Evolutionary conservation across 2,888 invertebrate genomes (phyloP).

Genomic region (Drosophila buzzatii): DNA sequence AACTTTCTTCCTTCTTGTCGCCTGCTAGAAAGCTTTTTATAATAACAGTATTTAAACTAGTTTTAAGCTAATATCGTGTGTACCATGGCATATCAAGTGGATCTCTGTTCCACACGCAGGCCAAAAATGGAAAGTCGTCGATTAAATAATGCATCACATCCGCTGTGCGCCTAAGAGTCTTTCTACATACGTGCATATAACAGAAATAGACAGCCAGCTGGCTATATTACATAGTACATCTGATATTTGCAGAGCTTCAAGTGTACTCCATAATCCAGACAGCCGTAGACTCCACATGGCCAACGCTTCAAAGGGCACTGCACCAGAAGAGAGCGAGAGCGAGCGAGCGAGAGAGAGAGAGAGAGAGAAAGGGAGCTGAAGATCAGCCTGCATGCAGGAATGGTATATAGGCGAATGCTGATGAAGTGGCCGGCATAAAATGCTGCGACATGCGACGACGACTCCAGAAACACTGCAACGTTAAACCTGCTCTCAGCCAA

Average conservation of each 20-base stretch:
- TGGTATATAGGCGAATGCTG: conserved; percentile 43
- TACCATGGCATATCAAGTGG: conserved; percentile 19
- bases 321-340: conserved; percentile 21
- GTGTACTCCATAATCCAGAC: conserved; percentile 33
- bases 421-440: conserved; percentile 67
- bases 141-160: conserved; percentile 61
- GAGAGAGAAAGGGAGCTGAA: conserved; percentile 7
- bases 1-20: background rate
- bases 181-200: conserved; percentile 21
- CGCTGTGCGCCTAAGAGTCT: conserved; percentile 28
- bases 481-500: conserved; percentile 67
- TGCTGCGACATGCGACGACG: conserved; percentile 60
- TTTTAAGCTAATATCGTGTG: conserved; percentile 27
- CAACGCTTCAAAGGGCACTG: conserved; percentile 48
- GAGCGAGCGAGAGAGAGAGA: conserved; percentile 1
- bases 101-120: conserved; percentile 22
- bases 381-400: conserved; percentile 25
- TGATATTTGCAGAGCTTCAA: conserved; percentile 36
- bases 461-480: conserved; percentile 61
- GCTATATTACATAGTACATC: conserved; percentile 4
- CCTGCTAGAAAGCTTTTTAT: conserved; percentile 24
- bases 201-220: conserved; percentile 49
- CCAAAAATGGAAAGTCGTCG: conserved; percentile 54
- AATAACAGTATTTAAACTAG: conserved; percentile 19
- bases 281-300: conserved; percentile 43